Evolutionary conservation across 1,140 invertebrate genomes (phyloP).

Genomic region (Melanaphis sacchari): DNA sequence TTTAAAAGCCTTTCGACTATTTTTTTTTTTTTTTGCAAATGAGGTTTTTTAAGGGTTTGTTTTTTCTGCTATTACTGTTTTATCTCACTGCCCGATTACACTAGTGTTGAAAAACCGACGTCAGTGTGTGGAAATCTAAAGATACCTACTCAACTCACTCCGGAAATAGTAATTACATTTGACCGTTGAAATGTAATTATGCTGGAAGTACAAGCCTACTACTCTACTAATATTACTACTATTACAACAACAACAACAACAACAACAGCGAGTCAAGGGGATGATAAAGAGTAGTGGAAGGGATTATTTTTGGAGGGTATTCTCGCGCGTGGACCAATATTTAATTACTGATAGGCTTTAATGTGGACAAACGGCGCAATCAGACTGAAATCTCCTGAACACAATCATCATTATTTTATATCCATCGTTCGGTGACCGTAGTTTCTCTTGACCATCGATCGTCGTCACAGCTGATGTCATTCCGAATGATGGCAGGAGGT

Average conservation of each 20-base stretch:
- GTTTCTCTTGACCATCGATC: not conserved
- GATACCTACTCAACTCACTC: not conserved
- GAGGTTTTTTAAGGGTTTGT: not conserved
- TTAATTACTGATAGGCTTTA: constrained; percentile 47
- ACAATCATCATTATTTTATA: constrained; percentile 9
- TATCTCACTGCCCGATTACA: not conserved
- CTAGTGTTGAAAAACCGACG: not conserved
- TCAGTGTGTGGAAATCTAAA: not conserved
- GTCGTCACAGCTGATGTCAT: not conserved
- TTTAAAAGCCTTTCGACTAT: constrained; percentile 36
- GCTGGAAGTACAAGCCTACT: constrained; percentile 7
- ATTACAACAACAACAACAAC: constrained; percentile 17
- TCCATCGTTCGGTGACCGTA: not conserved
- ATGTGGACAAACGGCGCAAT: constrained; percentile 33
- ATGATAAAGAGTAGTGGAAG: not conserved
- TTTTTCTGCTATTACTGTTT: too few relatives aligned
- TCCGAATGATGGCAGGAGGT: not conserved
- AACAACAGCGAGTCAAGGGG: not conserved
- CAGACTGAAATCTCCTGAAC: constrained; percentile 7
- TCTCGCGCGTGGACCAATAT: constrained; percentile 48
- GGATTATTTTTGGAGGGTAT: constrained; percentile 48
- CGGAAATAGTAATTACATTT: constrained; percentile 53
- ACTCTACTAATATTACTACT: not conserved
- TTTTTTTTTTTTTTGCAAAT: not conserved
- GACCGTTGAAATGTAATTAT: constrained; percentile 51